Percentiles rank a stretch among this genome's conserved stretches.
phyloP scores from a whole-genome alignment of 1,140 invertebrate genomes.

The Drosophila truncata region DNA sequence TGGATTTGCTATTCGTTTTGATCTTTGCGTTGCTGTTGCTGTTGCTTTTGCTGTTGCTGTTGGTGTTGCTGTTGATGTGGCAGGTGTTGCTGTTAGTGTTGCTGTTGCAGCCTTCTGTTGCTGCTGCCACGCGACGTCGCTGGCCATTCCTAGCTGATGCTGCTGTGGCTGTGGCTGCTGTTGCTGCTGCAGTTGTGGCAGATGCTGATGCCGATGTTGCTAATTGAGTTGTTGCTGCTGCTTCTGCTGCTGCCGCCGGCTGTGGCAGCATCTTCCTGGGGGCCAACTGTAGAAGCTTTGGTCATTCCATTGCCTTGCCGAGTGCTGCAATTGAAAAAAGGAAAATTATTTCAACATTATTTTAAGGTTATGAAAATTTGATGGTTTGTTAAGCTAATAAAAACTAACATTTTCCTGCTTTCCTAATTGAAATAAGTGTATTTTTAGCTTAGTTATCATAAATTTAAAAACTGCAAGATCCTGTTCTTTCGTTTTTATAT shows the following conservation, averaged over 20 bases:
- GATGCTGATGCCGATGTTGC: slow-evolving; percentile 31
- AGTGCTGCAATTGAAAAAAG: slow-evolving; percentile 28
- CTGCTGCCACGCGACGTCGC: slow-evolving; percentile 74
- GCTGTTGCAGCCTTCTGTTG: slow-evolving; percentile 54
- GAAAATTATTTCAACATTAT: too few relatives aligned
- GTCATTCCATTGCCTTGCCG: slow-evolving; percentile 68
- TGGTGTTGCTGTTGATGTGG: slow-evolving; percentile 34
- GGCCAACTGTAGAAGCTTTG: slow-evolving; percentile 41
- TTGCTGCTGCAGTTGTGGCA: slow-evolving; percentile 14
- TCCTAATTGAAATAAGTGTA: too few relatives aligned
- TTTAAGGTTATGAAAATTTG: too few relatives aligned
- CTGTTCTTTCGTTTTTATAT: too few relatives aligned
- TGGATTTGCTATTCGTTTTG: slow-evolving; percentile 31
- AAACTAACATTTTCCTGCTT: too few relatives aligned
- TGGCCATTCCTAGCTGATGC: slow-evolving; percentile 57
- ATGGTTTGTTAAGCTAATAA: too few relatives aligned
- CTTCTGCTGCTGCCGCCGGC: slow-evolving; percentile 46
- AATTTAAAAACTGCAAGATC: too few relatives aligned
- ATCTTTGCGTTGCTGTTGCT: slow-evolving; percentile 23
- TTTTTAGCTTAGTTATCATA: too few relatives aligned
- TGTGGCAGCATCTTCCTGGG: slow-evolving; percentile 70
- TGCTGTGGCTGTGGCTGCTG: slow-evolving; percentile 13
- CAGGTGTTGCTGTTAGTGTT: slow-evolving; percentile 22
- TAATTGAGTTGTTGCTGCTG: slow-evolving; percentile 31
- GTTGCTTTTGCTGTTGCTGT: slow-evolving; percentile 21